A percentile compares a stretch with the other conserved stretches of the same genome.
These are phyloP conservation scores for Masticophis lateralis DNA, from an alignment of 2,797 vertebrate species.

Conservation along the genomic window DNA sequence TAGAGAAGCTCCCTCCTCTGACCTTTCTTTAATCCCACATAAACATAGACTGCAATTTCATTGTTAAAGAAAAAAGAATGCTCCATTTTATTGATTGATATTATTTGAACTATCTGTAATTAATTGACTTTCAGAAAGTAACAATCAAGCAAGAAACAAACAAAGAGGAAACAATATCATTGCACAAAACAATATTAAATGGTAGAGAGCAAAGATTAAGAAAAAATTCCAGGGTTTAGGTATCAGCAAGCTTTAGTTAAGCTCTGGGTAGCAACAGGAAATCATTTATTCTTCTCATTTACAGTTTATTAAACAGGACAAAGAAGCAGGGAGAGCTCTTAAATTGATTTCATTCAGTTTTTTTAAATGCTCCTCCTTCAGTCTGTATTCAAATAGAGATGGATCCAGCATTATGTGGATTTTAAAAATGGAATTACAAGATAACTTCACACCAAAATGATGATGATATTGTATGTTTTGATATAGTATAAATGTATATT, in stretches of 20 bases:
- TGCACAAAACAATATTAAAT: neutral
- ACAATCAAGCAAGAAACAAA: neutral
- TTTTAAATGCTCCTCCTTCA: neutral
- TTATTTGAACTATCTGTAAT: neutral
- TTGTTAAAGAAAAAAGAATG: neutral
- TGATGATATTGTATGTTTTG: neutral
- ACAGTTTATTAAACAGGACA: neutral
- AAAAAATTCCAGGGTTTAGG: neutral
- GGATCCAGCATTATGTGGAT: constrained; percentile 29
- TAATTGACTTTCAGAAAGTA: neutral
- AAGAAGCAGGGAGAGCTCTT: neutral
- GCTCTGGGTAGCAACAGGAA: neutral
- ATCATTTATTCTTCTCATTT: neutral
- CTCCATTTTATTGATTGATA: neutral
- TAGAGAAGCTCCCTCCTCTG: neutral
- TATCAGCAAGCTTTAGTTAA: neutral
- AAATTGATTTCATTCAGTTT: neutral
- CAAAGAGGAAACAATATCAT: neutral
- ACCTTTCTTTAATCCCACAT: neutral
- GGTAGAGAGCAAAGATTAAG: neutral
- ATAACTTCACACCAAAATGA: neutral
- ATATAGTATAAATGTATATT: neutral
- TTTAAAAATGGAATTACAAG: constrained; percentile 28
- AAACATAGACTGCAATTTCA: neutral
- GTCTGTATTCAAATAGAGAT: neutral